Base-by-base conservation (phyloP, 2,113 vertebrate species). In the Cricetomys ansorgei region DNA sequence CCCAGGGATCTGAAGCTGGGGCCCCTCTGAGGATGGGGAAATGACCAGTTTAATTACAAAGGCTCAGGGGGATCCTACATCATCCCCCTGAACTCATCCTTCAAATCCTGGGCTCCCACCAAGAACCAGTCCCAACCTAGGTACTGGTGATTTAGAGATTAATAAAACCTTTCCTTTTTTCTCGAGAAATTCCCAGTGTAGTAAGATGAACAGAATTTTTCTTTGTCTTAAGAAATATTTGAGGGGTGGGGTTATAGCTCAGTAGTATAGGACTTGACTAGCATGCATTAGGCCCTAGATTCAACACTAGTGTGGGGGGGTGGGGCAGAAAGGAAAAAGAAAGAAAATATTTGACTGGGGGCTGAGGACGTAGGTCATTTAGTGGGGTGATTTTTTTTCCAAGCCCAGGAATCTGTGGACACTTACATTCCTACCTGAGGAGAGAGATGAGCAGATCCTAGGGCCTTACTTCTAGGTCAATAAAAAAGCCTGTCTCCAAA, bases 1-100 rank as follows among this genome's bases (percentile, higher is more conserved):
- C 96, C 95, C 95, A 94, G 95, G 95, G 96, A 97, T 97, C 96
- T 96, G 95, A 98, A 96, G 95, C 97, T 89, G 96, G 95, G 97
- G 97, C 97, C 97, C 92, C 96, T 95, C 31, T 0, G 29, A 96
- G 85, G 95, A 96, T 95, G 87, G 94, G 94, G 97, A 97, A 97
- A 95, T 95, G 96, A 97, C 95, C 80, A 92, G 96, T 95, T 97
- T 97, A 96, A 97, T 98, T 97, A 95, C 95, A 96, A 95, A 96
- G 91, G 96, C 96, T 89, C 72, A 40, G 72, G 92, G 72, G 96
- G 96, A 92, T 96, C 62, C 40, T 95, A 85, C 81, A 81, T 85
- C 97, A 90, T n/a, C n/a, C n/a, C n/a, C n/a, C n/a, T n/a, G n/a
- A n/a, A 45, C 93, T 97, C 97, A 94, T 97, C 97, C 84, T 57